phyloP scores from a whole-genome alignment of 2,113 vertebrate species.

The Carassius auratus region DNA sequence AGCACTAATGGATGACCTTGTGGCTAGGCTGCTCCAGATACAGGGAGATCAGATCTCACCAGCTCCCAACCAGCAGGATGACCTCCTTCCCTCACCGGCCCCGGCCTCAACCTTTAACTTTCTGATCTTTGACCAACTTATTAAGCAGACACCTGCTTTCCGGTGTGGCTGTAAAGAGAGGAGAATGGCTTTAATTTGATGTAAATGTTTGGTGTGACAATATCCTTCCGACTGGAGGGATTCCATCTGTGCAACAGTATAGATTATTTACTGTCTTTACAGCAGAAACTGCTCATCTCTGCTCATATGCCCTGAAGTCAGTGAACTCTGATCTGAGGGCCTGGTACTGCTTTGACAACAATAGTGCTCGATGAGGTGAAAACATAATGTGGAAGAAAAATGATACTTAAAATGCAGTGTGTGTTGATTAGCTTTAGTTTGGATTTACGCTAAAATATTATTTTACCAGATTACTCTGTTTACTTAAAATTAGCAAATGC shows the following conservation, averaged over 20 bases:
- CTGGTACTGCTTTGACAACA: conserved; percentile 18
- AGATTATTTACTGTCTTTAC: conserved; percentile 54
- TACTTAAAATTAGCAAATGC: background rate
- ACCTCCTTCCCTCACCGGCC: conserved; percentile 86
- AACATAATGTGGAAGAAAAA: background rate
- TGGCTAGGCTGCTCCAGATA: conserved; percentile 89
- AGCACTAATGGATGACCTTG: conserved; percentile 99
- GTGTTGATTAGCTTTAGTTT: background rate
- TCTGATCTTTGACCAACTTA: conserved; percentile 99
- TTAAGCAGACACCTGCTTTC: conserved; percentile 97
- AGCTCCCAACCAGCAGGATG: conserved; percentile 84
- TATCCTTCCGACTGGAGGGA: conserved; percentile 73
- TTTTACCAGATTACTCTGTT: background rate
- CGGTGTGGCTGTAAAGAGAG: conserved; percentile 71
- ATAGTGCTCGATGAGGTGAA: background rate
- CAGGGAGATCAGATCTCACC: conserved; percentile 97
- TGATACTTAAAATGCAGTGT: background rate
- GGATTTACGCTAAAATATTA: background rate
- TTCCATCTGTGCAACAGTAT: conserved; percentile 76
- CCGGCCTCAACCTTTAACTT: conserved; percentile 92
- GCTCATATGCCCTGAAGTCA: conserved; percentile 21
- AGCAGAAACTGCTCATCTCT: conserved; percentile 31
- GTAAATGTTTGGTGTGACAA: conserved; percentile 80
- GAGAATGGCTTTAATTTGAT: conserved; percentile 84
- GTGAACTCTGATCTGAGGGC: conserved; percentile 35